phyloP scores from a whole-genome alignment of 2,797 vertebrate genomes.

The Lemur catta region DNA sequence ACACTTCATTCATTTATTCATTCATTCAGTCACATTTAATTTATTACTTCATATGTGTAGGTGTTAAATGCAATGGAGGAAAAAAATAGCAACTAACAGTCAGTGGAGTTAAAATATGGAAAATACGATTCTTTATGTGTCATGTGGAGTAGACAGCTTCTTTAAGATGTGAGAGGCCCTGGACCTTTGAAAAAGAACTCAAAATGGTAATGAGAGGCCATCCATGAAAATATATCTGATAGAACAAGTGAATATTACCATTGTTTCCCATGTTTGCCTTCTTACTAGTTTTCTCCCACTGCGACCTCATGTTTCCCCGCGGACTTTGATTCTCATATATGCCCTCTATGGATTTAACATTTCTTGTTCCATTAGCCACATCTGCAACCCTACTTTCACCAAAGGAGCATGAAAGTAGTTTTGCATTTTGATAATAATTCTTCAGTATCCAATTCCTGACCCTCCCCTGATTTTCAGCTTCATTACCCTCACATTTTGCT shows the following conservation, averaged over 20 bases:
- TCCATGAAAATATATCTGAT: neutral
- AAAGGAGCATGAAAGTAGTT: conserved; percentile 1
- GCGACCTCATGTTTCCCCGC: neutral
- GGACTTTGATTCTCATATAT: neutral
- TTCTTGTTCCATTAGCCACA: conserved; percentile 64
- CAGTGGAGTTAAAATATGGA: neutral
- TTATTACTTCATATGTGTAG: neutral
- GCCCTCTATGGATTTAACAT: conserved; percentile 27
- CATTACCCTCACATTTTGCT: conserved; percentile 57
- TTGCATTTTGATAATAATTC: conserved; percentile 53
- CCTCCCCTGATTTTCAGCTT: conserved; percentile 64
- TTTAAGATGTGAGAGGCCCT: neutral
- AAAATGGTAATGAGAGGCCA: neutral
- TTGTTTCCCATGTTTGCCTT: neutral
- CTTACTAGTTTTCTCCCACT: neutral
- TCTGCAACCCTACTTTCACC: conserved; percentile 14
- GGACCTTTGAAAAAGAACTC: neutral
- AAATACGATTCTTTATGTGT: neutral
- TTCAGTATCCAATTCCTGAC: conserved; percentile 39
- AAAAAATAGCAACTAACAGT: neutral
- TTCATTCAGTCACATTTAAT: neutral
- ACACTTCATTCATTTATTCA: neutral
- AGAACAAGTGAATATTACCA: neutral
- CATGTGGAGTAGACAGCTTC: neutral
- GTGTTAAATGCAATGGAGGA: neutral